Conservation (phyloP, 2,888 invertebrate genomes). For the Protodeltote pygarga region DNA sequence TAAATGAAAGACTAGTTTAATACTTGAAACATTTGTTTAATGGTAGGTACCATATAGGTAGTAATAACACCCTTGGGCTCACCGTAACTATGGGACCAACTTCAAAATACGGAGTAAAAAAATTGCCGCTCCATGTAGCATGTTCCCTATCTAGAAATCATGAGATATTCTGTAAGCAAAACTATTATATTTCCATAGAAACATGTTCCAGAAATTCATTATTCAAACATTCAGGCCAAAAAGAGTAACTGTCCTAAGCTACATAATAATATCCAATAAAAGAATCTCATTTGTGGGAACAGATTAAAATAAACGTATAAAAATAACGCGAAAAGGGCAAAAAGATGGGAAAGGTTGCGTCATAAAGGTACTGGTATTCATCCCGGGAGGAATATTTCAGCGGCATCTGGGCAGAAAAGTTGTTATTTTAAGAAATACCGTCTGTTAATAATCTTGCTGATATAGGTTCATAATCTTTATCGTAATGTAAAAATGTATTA, state of each 20-base stretch:
- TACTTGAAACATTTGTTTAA: slow-evolving; percentile 9
- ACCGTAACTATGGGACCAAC: no score
- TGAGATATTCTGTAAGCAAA: no score
- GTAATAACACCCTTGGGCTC: not conserved
- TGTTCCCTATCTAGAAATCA: no score
- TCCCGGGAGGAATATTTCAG: slow-evolving; percentile 31
- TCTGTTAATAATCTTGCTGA: not conserved
- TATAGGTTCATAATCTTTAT: not conserved
- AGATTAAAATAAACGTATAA: slow-evolving; percentile 42
- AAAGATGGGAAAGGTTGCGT: slow-evolving; percentile 32
- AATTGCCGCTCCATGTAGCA: no score
- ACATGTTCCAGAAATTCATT: not conserved
- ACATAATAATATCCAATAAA: slow-evolving; percentile 14
- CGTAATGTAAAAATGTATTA: no score
- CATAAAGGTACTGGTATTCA: slow-evolving; percentile 33
- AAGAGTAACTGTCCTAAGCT: not conserved
- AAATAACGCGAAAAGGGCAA: slow-evolving; percentile 44
- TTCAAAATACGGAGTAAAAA: no score
- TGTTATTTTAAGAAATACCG: slow-evolving; percentile 19
- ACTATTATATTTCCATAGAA: not conserved
- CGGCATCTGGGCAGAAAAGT: slow-evolving; percentile 9
- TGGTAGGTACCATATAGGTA: no score
- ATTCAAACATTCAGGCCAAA: not conserved
- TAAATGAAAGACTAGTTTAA: slow-evolving; percentile 4
- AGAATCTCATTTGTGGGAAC: slow-evolving; percentile 13